Percentiles rank a stretch among this genome's conserved stretches.
phyloP scores from a whole-genome alignment of 1,140 invertebrate genomes.

The Frieseomelitta varia region DNA sequence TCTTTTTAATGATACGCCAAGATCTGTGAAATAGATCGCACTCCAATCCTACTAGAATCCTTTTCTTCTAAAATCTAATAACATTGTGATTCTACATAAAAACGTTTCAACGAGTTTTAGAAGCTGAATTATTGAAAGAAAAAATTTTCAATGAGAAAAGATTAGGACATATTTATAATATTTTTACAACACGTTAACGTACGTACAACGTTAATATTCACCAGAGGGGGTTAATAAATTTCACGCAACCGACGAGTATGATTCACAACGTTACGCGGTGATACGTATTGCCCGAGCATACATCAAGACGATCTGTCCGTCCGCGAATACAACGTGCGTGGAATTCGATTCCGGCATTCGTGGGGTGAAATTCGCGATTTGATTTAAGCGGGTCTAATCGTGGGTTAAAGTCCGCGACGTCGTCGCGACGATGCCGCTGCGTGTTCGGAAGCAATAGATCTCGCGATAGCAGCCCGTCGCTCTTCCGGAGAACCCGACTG shows the following conservation, averaged over 20 bases:
- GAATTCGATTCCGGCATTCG: conserved; percentile 31
- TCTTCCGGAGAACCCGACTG: conserved; percentile 27
- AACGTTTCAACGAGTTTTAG: not conserved
- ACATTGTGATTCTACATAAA: not conserved
- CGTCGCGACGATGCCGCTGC: conserved; percentile 53
- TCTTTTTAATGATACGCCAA: too few relatives aligned
- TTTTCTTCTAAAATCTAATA: not conserved
- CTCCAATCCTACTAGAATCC: too few relatives aligned
- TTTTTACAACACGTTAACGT: too few relatives aligned
- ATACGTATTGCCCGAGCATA: too few relatives aligned
- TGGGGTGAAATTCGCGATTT: conserved; percentile 32
- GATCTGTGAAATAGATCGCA: too few relatives aligned
- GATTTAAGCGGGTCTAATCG: conserved; percentile 48
- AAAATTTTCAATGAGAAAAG: not conserved
- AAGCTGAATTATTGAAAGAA: too few relatives aligned
- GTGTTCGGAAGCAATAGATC: conserved; percentile 68
- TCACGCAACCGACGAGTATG: not conserved
- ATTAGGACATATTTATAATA: too few relatives aligned
- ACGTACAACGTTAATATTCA: too few relatives aligned
- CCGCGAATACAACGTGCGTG: not conserved
- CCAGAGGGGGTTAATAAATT: not conserved
- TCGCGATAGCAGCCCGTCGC: conserved; percentile 51
- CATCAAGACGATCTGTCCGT: not conserved
- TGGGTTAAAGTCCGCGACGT: conserved; percentile 11
- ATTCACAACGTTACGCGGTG: not conserved